These are phyloP conservation scores for Achatina immaculata DNA, from an alignment of 1,140 invertebrate species.

Conservation along the genomic window DNA sequence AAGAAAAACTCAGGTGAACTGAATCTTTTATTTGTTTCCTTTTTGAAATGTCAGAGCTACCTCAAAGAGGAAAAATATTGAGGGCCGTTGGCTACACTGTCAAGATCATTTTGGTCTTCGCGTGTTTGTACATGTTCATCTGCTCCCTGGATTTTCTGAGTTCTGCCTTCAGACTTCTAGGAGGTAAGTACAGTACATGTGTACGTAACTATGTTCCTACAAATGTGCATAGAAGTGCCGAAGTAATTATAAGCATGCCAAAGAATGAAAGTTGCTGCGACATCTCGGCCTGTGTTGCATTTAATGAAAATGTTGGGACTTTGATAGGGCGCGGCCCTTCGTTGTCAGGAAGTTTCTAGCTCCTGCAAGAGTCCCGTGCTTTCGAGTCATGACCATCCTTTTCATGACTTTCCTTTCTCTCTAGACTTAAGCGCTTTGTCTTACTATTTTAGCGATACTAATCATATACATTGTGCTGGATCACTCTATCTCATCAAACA, in stretches of 20 bases:
- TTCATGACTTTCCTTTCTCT: no score
- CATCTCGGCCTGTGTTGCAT: neutral
- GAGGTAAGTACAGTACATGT: conserved; percentile 64
- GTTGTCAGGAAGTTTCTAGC: neutral
- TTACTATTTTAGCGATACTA: no score
- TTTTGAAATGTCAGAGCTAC: conserved; percentile 49
- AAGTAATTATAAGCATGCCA: neutral
- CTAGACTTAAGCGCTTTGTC: no score
- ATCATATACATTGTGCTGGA: no score
- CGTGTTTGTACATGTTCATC: conserved; percentile 76
- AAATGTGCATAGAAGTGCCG: neutral
- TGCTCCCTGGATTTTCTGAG: conserved; percentile 76
- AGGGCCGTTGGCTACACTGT: conserved; percentile 35
- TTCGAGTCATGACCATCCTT: neutral
- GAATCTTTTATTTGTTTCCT: neutral
- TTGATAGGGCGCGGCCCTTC: neutral
- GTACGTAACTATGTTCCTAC: neutral
- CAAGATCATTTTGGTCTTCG: conserved; percentile 66
- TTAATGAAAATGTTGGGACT: neutral
- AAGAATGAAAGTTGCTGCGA: neutral
- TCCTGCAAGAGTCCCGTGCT: neutral
- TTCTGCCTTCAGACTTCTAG: conserved; percentile 75
- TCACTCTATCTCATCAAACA: no score
- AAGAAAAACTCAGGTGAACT: no score
- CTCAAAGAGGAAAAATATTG: conserved; percentile 5